Conservation (phyloP, 2,113 vertebrate species). For the Choloepus hoffmanni region DNA sequence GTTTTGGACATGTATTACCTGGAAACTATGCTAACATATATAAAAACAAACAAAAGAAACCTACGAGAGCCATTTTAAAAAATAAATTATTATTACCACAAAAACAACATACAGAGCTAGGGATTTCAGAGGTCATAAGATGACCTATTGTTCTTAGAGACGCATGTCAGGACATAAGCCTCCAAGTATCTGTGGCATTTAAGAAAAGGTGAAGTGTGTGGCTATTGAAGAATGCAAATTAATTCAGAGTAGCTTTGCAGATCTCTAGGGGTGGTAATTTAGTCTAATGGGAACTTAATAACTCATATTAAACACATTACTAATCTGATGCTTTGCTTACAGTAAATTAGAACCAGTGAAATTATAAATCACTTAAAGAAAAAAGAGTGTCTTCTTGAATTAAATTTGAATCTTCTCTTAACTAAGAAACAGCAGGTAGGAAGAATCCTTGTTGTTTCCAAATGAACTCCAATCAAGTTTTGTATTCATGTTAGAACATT, state of each 20-base stretch:
- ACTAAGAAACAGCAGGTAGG: conserved; percentile 81
- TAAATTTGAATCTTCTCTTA: conserved; percentile 75
- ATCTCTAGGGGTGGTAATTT: conserved; percentile 87
- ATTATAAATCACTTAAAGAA: conserved; percentile 85
- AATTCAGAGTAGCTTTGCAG: conserved; percentile 81
- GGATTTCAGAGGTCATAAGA: neutral
- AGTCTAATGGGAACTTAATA: conserved; percentile 90
- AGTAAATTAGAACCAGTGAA: conserved; percentile 86
- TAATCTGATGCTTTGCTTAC: conserved; percentile 88
- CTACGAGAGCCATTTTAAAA: neutral
- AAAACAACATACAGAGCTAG: neutral
- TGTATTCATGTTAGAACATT: conserved; percentile 75
- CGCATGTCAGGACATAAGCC: neutral
- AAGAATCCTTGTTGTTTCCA: conserved; percentile 81
- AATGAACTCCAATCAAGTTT: conserved; percentile 81
- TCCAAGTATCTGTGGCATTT: conserved; percentile 54
- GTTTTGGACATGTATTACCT: neutral
- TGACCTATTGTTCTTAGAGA: neutral
- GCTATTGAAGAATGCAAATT: conserved; percentile 83
- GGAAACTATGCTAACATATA: neutral
- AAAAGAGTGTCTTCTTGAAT: conserved; percentile 73
- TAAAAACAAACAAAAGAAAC: neutral
- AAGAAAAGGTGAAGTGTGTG: conserved; percentile 72
- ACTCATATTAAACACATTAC: conserved; percentile 89
- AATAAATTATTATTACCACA: neutral